These are phyloP conservation scores for Dolichopus griseipennis DNA, from an alignment of 2,888 invertebrate genomes.

Conservation along the genomic window DNA sequence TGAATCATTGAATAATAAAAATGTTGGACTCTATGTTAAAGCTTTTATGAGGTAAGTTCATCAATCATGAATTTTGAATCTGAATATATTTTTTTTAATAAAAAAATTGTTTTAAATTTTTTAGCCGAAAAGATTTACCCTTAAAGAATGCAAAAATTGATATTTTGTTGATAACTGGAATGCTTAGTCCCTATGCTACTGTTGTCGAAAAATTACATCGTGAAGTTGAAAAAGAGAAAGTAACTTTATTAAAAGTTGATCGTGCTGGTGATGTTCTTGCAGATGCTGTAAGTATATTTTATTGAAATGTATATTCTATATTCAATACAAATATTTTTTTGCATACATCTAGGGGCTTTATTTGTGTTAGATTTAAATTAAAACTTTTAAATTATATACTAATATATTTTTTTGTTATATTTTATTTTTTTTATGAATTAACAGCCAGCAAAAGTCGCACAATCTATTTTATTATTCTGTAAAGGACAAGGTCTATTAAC, in stretches of 20 bases:
- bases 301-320: too few relatives aligned
- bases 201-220: slow-evolving; percentile 73
- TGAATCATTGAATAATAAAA: slow-evolving; percentile 67
- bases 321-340: too few relatives aligned
- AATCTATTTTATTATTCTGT: slow-evolving; percentile 77
- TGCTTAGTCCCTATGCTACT: slow-evolving; percentile 65
- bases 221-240: slow-evolving; percentile 69
- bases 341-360: background rate
- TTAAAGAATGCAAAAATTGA: slow-evolving; percentile 66
- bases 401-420: background rate
- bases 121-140: slow-evolving; percentile 62
- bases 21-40: slow-evolving; percentile 71
- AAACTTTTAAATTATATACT: too few relatives aligned
- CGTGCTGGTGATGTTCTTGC: slow-evolving; percentile 78
- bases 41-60: slow-evolving; percentile 69
- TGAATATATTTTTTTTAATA: too few relatives aligned
- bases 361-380: too few relatives aligned
- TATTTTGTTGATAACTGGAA: slow-evolving; percentile 71
- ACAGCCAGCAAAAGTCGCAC: slow-evolving; percentile 79
- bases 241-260: slow-evolving; percentile 76
- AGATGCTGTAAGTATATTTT: slow-evolving; percentile 58
- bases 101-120: too few relatives aligned
- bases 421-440: background rate
- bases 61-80: too few relatives aligned
- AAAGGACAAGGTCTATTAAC: slow-evolving; percentile 79